Evolutionary conservation across 2,888 invertebrate species (phyloP), one percentile per base, ranked within the genome.

Genomic region (Apamea crenata): DNA sequence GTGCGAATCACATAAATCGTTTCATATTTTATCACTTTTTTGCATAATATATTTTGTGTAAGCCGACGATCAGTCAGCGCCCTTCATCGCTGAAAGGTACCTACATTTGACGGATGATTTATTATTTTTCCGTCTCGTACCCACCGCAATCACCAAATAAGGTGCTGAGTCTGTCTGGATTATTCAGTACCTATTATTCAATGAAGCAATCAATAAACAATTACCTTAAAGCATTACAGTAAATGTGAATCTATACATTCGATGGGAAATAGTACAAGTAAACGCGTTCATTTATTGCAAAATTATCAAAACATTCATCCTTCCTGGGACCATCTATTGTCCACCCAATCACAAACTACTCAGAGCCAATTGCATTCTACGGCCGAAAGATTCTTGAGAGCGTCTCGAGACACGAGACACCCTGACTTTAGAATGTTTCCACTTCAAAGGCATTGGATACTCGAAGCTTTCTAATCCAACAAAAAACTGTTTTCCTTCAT

Each of bases 1-100:
- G 91, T 90, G 91, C 92, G 93, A 95, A 94, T 94, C 94, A 93
- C 93, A 95, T 95, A 95, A 96, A 96, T 94, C 95, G 94, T 95
- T 94, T 95, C 93, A 94, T 94, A 94, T 96, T 95, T 95, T 95
- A 95, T 94, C 93, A 94, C 92, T 93, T 93, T 94, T 95, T 94
- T 94, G 92, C 93, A 94, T 94, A 93, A 94, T 93, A 93, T 92
- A 94, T 94, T 95, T 94, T 93, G 90, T 92, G 92, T 95, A 93
- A 94, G 93, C 94, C 92, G 87, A 89, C 93, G 92, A 95, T 95
- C 95, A 93, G 92, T 95, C 94, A 95, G 90, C 88, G 86, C 88
- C 90, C 90, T 92, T 92, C 92, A 88, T 79, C 84, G 88, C 78
- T 91, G 89, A 91, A 91, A 92, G 90, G 91, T 90, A 87, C 90